Percentiles rank a stretch among this genome's conserved stretches.
Conservation (phyloP, 2,888 invertebrate genomes). For the Drosophila cognata region DNA sequence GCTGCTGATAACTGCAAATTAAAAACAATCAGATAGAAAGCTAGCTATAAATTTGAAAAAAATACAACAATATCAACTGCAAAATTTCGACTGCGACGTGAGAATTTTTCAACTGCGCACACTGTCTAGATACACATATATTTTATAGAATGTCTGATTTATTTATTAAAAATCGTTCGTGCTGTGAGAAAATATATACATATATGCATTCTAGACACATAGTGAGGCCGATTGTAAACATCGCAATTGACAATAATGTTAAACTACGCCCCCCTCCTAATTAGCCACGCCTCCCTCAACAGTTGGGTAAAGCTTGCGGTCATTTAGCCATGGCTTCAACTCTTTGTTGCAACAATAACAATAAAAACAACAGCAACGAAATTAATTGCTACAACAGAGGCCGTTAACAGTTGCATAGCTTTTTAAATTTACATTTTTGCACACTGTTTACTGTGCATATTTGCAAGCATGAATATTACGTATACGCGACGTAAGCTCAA, state of each 20-base stretch:
- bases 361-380: conserved; percentile 13
- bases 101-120: conserved; percentile 6
- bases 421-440: conserved; percentile 18
- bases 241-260: conserved; percentile 58
- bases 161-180: conserved; percentile 35
- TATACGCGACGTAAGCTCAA: conserved; percentile 52
- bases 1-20: conserved; percentile 57
- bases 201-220: conserved; percentile 3
- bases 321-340: conserved; percentile 44
- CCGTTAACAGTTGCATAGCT: conserved; percentile 35
- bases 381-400: conserved; percentile 3
- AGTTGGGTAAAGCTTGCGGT: conserved; percentile 33
- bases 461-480: conserved; percentile 43
- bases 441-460: conserved; percentile 37
- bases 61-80: conserved; percentile 30
- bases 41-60: conserved; percentile 38
- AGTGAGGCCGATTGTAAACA: conserved; percentile 33
- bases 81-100: conserved; percentile 7
- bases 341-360: conserved; percentile 35
- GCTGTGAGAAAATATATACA: conserved; percentile 14
- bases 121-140: conserved; percentile 13
- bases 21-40: conserved; percentile 35
- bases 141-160: conserved; percentile 26
- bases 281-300: conserved; percentile 8
- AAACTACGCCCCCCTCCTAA: conserved; percentile 10